Evolutionary conservation across 2,888 invertebrate species (phyloP).

Genomic region (Drosophila maculinotata): DNA sequence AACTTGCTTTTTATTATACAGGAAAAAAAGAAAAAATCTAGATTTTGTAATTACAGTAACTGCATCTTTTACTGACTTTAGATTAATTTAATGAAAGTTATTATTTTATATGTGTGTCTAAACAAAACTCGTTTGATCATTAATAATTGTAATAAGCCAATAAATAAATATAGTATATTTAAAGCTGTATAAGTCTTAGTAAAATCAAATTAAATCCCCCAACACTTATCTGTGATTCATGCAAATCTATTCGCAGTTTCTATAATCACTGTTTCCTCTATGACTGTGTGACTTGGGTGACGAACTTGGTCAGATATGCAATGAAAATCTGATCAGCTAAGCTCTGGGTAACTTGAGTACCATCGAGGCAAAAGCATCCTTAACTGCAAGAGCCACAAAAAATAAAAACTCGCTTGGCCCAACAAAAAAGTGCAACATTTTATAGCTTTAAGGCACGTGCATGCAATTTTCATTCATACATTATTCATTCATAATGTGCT

Average conservation of each 20-base stretch:
- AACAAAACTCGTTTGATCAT: no score
- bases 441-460: slow-evolving; percentile 82
- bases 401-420: slow-evolving; percentile 12
- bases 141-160: no score
- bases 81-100: no score
- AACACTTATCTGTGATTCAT: background rate
- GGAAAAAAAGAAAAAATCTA: no score
- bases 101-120: no score
- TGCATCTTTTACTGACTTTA: no score
- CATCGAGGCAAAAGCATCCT: slow-evolving; percentile 46
- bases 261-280: background rate
- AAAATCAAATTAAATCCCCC: background rate
- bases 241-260: background rate
- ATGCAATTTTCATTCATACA: slow-evolving; percentile 83
- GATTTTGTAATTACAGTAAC: no score
- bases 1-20: no score
- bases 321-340: slow-evolving; percentile 50
- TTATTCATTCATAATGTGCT: slow-evolving; percentile 82
- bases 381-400: slow-evolving; percentile 22
- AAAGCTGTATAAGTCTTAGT: no score
- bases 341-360: slow-evolving; percentile 52
- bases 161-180: no score
- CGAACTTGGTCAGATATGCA: slow-evolving; percentile 46
- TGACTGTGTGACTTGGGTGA: slow-evolving; percentile 47
- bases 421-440: slow-evolving; percentile 69